These are phyloP conservation scores for Nesoenas mayeri DNA, from an alignment of 2,113 vertebrate species.

Conservation along the genomic window DNA sequence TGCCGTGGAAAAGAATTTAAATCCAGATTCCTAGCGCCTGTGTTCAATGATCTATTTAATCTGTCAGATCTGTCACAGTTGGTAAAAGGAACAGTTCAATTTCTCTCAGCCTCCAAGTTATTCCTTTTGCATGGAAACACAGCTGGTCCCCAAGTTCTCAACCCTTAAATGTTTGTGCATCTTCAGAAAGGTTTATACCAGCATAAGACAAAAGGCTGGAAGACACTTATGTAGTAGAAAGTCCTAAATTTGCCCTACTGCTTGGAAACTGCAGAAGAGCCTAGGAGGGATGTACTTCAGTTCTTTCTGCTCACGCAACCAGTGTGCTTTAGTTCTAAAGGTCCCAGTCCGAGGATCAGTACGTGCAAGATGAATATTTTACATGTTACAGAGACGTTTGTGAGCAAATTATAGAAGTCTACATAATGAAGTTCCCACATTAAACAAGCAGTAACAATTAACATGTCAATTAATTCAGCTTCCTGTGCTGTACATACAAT, in stretches of 20 bases:
- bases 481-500: background rate
- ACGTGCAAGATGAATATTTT: background rate
- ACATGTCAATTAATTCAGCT: background rate
- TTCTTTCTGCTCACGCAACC: background rate
- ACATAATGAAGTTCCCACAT: background rate
- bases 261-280: background rate
- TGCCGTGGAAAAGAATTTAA: background rate
- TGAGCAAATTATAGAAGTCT: background rate
- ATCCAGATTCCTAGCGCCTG: background rate
- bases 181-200: background rate
- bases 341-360: background rate
- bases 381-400: background rate
- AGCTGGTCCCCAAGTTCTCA: accelerated
- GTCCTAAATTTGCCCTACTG: background rate
- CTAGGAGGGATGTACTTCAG: background rate
- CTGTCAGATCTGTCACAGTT: background rate
- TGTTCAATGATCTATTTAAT: background rate
- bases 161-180: background rate
- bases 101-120: background rate
- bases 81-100: background rate
- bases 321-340: background rate
- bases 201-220: background rate
- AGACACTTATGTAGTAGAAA: background rate
- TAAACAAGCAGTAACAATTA: background rate
- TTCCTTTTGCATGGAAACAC: background rate